Evolutionary conservation across 2,888 invertebrate species (phyloP).

Genomic region (Lasius fuliginosus): DNA sequence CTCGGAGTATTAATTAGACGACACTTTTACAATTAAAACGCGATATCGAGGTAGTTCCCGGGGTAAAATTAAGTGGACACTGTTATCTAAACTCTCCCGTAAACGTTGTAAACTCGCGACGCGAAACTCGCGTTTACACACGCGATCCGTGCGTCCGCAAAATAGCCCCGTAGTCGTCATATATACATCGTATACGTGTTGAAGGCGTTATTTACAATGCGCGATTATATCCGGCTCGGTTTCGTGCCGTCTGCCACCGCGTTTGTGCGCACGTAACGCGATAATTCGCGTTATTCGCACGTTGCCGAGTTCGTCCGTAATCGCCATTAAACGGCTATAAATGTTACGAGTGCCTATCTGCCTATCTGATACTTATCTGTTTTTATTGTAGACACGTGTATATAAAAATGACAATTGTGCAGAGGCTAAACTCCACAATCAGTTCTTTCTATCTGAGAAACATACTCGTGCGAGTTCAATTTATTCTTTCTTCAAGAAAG

Average conservation of each 20-base stretch:
- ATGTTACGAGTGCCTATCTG: neutral
- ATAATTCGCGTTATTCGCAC: constrained; percentile 39
- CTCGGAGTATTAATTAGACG: constrained; percentile 20
- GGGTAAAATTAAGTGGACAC: constrained; percentile 31
- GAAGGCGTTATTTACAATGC: constrained; percentile 48
- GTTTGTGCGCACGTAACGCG: constrained; percentile 34
- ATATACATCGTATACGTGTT: constrained; percentile 17
- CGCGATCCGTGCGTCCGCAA: constrained; percentile 37
- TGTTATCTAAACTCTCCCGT: constrained; percentile 10
- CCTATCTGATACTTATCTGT: constrained; percentile 8
- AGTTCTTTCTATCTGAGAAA: neutral
- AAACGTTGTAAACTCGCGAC: constrained; percentile 25
- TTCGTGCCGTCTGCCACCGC: constrained; percentile 34
- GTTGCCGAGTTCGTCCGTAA: constrained; percentile 24
- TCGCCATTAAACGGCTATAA: constrained; percentile 39
- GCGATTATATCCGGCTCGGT: constrained; percentile 15
- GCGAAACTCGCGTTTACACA: constrained; percentile 10
- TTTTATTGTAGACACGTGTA: neutral
- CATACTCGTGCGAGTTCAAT: neutral
- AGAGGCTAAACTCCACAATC: neutral
- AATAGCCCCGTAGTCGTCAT: constrained; percentile 9
- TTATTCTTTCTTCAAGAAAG: neutral
- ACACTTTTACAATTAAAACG: constrained; percentile 22
- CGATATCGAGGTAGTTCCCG: neutral
- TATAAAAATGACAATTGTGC: neutral